phyloP scores from a whole-genome alignment of 1,140 invertebrate genomes.

The Drosophila cardini region DNA sequence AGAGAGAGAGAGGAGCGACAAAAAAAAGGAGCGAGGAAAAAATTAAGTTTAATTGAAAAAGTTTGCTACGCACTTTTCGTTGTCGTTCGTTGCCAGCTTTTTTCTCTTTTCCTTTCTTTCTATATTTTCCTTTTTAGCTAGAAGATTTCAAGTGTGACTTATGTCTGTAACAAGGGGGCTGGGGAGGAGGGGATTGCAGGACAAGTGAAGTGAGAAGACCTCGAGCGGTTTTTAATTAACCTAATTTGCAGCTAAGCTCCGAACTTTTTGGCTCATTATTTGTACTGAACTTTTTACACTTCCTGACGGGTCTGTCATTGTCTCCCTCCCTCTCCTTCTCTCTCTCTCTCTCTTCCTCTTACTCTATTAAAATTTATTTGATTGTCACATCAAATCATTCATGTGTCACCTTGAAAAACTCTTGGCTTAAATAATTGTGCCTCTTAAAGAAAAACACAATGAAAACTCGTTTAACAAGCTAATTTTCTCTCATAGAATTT shows the following conservation, averaged over 20 bases:
- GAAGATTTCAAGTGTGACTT: slow-evolving; percentile 47
- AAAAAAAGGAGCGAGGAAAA: slow-evolving; percentile 45
- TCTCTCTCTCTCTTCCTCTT: not conserved
- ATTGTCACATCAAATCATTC: slow-evolving; percentile 38
- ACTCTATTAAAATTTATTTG: not conserved
- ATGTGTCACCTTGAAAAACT: slow-evolving; percentile 34
- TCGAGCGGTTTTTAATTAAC: slow-evolving; percentile 80
- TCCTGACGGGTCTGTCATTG: not conserved
- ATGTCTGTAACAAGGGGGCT: slow-evolving; percentile 25
- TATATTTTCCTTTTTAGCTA: slow-evolving; percentile 25
- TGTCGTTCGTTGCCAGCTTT: slow-evolving; percentile 42
- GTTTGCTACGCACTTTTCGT: slow-evolving; percentile 73
- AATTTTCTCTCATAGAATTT: too few relatives aligned
- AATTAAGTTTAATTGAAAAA: slow-evolving; percentile 81
- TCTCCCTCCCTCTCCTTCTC: slow-evolving; percentile 7
- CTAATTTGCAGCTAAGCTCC: slow-evolving; percentile 71
- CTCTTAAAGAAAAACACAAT: too few relatives aligned
- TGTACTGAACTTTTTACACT: slow-evolving; percentile 31
- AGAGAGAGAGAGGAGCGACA: not conserved
- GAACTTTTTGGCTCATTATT: slow-evolving; percentile 66
- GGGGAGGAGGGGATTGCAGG: not conserved
- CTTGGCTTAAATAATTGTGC: slow-evolving; percentile 2
- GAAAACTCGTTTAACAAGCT: too few relatives aligned
- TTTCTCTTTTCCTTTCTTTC: slow-evolving; percentile 29
- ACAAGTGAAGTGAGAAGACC: slow-evolving; percentile 43